phyloP scores from a whole-genome alignment of 2,888 invertebrate species.

The Orgyia antiqua region DNA sequence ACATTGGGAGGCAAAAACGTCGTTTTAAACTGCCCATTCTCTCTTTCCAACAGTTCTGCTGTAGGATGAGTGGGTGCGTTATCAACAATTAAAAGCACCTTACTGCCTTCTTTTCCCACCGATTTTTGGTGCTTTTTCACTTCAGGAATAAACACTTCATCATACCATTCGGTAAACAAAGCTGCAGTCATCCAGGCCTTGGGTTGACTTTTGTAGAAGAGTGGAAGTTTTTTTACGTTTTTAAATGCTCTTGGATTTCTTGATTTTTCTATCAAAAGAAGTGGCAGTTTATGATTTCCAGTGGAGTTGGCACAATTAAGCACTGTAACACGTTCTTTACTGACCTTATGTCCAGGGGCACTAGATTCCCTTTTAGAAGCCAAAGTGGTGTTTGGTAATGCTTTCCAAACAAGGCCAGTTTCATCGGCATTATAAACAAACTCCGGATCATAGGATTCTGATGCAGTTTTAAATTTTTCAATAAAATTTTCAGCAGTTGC shows the following conservation, averaged over 20 bases:
- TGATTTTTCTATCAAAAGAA: conserved; percentile 12
- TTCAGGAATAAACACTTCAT: neutral
- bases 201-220: conserved; percentile 14
- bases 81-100: neutral
- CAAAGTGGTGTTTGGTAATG: neutral
- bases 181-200: conserved; percentile 14
- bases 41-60: neutral
- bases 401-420: conserved; percentile 1
- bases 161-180: neutral
- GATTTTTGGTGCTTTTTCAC: neutral
- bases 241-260: conserved; percentile 19
- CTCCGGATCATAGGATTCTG: neutral
- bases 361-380: neutral
- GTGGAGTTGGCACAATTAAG: neutral
- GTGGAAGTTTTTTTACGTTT: conserved; percentile 16
- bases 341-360: neutral
- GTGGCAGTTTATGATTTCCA: conserved; percentile 13
- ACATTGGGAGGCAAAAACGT: conserved; percentile 1
- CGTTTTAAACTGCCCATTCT: neutral
- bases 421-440: conserved; percentile 1
- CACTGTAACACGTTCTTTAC: conserved; percentile 1
- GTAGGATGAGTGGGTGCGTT: conserved; percentile 1
- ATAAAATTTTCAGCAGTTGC: neutral
- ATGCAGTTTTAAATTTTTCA: neutral
- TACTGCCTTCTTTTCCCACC: conserved; percentile 1